These are phyloP conservation scores for Sylvia borin DNA, from an alignment of 2,797 vertebrate species.

Conservation along the genomic window DNA sequence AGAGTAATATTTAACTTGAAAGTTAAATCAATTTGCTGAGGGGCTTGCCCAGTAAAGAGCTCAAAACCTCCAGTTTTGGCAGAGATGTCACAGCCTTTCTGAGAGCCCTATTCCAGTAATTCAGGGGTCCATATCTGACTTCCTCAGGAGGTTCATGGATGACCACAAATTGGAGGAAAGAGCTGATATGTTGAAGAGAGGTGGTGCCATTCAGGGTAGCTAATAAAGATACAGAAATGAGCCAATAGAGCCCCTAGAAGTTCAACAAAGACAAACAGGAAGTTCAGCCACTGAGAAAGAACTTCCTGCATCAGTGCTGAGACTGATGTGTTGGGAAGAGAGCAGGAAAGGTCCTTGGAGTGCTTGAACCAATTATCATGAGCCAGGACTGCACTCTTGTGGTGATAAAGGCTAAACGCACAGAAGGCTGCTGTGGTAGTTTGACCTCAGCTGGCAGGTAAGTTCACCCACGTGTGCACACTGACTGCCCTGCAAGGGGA, in stretches of 20 bases:
- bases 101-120: not conserved
- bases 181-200: not conserved
- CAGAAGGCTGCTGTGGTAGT: not conserved
- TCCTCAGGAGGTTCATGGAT: not conserved
- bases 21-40: not conserved
- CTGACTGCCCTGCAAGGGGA: not conserved
- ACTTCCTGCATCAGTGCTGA: not conserved
- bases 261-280: not conserved
- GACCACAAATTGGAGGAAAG: not conserved
- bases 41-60: not conserved
- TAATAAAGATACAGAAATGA: not conserved
- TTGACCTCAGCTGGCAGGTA: not conserved
- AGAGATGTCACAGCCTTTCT: not conserved
- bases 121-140: not conserved
- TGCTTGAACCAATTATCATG: not conserved
- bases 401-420: not conserved
- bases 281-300: not conserved
- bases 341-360: not conserved
- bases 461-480: rapidly evolving
- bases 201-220: not conserved
- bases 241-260: not conserved
- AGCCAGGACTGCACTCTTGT: not conserved
- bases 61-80: not conserved
- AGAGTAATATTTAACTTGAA: not conserved
- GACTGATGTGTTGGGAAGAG: not conserved